These are phyloP conservation scores for Drosophila orena DNA, from an alignment of 1,140 invertebrate genomes.

Conservation along the genomic window DNA sequence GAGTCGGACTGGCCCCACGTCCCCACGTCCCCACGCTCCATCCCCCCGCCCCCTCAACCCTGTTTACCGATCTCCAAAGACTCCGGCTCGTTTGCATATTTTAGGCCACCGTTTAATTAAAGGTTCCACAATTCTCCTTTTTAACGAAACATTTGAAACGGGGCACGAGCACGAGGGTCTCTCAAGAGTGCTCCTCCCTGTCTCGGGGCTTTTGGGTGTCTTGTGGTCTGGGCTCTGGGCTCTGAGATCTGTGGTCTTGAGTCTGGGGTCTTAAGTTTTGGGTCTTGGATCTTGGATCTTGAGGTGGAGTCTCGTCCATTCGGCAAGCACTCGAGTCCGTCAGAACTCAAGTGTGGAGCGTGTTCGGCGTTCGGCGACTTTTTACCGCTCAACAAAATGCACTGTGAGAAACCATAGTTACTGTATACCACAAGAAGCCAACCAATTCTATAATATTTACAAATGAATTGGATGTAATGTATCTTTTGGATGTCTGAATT, in stretches of 20 bases:
- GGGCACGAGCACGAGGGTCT: constrained; percentile 80
- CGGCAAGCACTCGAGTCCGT: constrained; percentile 39
- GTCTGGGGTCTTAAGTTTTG: constrained; percentile 18
- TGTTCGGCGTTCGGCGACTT: constrained; percentile 49
- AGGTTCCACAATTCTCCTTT: constrained; percentile 70
- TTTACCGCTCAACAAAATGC: constrained; percentile 20
- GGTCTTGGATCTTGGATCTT: constrained; percentile 12
- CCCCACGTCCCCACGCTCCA: no score
- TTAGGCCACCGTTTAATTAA: constrained; percentile 85
- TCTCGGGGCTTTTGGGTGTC: constrained; percentile 23
- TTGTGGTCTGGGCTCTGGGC: background rate
- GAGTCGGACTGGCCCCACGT: constrained; percentile 69
- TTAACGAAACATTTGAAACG: constrained; percentile 71
- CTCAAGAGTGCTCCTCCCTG: constrained; percentile 61
- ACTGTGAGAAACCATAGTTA: background rate
- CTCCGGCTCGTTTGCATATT: constrained; percentile 82
- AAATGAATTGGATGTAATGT: no score
- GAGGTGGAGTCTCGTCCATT: constrained; percentile 37
- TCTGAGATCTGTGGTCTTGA: background rate
- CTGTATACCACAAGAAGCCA: background rate
- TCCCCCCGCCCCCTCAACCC: no score
- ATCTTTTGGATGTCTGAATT: no score
- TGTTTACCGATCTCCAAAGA: no score
- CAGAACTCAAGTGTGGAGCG: constrained; percentile 50
- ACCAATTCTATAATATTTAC: no score